A percentile compares a stretch with the other conserved stretches of the same genome.
phyloP scores from a whole-genome alignment of 2,888 invertebrate species.

The Ecliptopera silaceata region DNA sequence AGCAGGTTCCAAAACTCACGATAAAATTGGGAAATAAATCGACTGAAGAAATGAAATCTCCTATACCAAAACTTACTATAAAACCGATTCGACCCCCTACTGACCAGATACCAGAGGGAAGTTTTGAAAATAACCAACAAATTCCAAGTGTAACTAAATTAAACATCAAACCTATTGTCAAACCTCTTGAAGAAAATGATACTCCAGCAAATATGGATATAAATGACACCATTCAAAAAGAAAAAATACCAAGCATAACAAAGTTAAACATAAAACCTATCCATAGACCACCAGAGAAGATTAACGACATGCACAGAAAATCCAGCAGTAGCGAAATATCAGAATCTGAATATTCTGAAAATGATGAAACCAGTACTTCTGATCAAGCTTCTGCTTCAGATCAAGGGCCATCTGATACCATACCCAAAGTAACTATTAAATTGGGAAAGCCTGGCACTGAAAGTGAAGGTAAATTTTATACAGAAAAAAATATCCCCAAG shows the following conservation, averaged over 20 bases:
- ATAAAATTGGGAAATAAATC: constrained; percentile 72
- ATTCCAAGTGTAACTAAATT: constrained; percentile 63
- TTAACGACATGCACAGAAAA: constrained; percentile 74
- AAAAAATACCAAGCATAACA: constrained; percentile 65
- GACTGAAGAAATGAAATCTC: constrained; percentile 65
- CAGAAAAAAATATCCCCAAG: constrained; percentile 74
- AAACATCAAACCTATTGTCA: constrained; percentile 74
- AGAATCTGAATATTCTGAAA: constrained; percentile 80
- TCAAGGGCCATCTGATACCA: constrained; percentile 62
- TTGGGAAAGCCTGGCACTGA: constrained; percentile 73
- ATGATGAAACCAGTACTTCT: constrained; percentile 79
- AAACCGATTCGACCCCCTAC: constrained; percentile 59
- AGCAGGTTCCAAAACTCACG: constrained; percentile 78
- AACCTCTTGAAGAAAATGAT: constrained; percentile 53
- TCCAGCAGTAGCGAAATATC: constrained; percentile 80
- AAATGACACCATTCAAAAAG: constrained; percentile 45
- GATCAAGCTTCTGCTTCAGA: constrained; percentile 73
- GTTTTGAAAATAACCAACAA: constrained; percentile 43
- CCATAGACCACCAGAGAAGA: constrained; percentile 70
- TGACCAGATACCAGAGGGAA: constrained; percentile 38
- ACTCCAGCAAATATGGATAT: constrained; percentile 32
- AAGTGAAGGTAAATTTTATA: constrained; percentile 73
- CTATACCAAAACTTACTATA: constrained; percentile 72
- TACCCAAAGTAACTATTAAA: constrained; percentile 78
- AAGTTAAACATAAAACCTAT: constrained; percentile 81